phyloP scores from a whole-genome alignment of 2,888 invertebrate species.

The Ephialtes manifestator region DNA sequence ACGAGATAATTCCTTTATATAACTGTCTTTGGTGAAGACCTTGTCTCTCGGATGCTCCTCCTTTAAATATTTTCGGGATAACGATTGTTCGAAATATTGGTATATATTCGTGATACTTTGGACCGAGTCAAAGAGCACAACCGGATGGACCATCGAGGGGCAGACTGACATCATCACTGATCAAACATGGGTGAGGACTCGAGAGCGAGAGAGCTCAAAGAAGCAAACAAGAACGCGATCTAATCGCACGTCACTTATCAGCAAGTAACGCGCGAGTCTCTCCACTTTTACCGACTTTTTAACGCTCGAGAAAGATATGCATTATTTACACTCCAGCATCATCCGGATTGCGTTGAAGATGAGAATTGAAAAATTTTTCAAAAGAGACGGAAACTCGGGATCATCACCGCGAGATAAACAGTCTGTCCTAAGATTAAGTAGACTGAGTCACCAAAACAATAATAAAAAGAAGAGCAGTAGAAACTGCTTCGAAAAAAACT shows the following conservation, averaged over 20 bases:
- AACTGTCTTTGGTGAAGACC: neutral
- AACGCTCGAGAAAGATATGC: slow-evolving; percentile 52
- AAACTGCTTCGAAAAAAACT: too few species aligned
- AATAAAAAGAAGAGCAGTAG: neutral
- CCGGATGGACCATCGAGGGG: slow-evolving; percentile 83
- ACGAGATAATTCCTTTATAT: neutral
- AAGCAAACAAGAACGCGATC: slow-evolving; percentile 82
- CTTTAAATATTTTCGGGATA: neutral
- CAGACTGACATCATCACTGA: slow-evolving; percentile 80
- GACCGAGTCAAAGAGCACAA: slow-evolving; percentile 66
- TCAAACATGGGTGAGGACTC: slow-evolving; percentile 83
- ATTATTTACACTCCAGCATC: slow-evolving; percentile 79
- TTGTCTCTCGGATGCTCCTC: neutral
- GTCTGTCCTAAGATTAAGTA: too few species aligned
- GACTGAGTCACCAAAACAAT: neutral
- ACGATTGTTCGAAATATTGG: neutral
- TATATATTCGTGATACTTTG: slow-evolving; percentile 70
- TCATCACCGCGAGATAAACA: slow-evolving; percentile 12
- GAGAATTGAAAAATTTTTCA: neutral
- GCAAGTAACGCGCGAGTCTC: slow-evolving; percentile 58
- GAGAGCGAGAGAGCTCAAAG: slow-evolving; percentile 42
- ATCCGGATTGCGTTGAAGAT: slow-evolving; percentile 53
- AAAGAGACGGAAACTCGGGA: neutral
- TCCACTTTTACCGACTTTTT: slow-evolving; percentile 61
- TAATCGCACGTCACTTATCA: slow-evolving; percentile 82